A percentile compares a stretch with the other conserved stretches of the same genome.
Evolutionary conservation across 2,888 invertebrate species (phyloP).

Genomic region (Xestia ashworthii): DNA sequence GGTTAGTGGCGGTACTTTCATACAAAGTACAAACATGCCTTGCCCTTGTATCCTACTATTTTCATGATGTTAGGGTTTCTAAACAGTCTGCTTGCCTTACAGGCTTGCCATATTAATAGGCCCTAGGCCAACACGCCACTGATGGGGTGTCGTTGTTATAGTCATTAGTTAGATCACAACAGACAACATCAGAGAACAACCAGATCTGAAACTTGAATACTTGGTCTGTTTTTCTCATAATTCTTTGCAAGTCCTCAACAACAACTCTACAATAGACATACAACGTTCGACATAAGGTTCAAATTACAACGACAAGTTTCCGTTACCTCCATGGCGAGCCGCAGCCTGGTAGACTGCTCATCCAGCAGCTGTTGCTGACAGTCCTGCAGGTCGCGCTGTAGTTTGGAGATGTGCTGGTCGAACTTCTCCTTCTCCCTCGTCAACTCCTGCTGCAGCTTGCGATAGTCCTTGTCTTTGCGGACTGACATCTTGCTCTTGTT

Average conservation of each 20-base stretch:
- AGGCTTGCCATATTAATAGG: too few relatives aligned
- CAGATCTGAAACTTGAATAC: not conserved
- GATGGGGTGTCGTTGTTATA: not conserved
- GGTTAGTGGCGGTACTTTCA: too few relatives aligned
- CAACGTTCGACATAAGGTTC: not conserved
- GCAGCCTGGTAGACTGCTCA: conserved; percentile 93
- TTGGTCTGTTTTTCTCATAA: not conserved
- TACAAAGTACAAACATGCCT: too few relatives aligned
- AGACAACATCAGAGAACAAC: not conserved
- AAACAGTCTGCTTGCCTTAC: too few relatives aligned
- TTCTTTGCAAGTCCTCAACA: not conserved
- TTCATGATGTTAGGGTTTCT: too few relatives aligned
- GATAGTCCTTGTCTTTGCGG: conserved; percentile 98
- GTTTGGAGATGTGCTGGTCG: conserved; percentile 95
- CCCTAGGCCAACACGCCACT: too few relatives aligned
- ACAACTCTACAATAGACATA: not conserved
- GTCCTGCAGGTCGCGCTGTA: conserved; percentile 96
- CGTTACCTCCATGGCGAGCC: conserved; percentile 96
- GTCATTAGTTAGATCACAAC: not conserved
- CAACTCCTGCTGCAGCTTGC: conserved; percentile 98
- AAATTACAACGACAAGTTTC: not conserved
- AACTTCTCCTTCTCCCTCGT: conserved; percentile 98
- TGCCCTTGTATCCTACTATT: too few relatives aligned
- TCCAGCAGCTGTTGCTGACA: conserved; percentile 93
- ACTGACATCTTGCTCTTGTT: conserved; percentile 95